Evolutionary conservation across 2,113 vertebrate species (phyloP).

Genomic region (Notarius quadriscutis): DNA sequence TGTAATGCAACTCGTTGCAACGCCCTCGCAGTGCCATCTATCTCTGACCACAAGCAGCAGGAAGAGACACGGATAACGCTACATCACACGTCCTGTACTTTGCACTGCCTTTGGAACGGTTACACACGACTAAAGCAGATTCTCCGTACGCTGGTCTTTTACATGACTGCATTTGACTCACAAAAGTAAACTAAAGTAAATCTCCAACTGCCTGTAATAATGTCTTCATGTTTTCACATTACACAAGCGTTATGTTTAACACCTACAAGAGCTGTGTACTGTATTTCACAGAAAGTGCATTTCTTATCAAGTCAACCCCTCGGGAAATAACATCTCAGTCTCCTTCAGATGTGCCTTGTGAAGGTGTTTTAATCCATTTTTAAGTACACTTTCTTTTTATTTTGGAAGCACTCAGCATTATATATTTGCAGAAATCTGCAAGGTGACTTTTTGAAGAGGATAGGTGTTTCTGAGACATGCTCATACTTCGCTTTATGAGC

Average conservation of each 20-base stretch:
- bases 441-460: neutral
- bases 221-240: neutral
- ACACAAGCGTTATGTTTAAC: neutral
- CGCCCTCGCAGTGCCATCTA: conserved; percentile 29
- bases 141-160: neutral
- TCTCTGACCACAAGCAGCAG: conserved; percentile 36
- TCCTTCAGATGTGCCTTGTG: neutral
- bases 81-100: conserved; percentile 4
- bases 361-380: neutral
- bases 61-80: conserved; percentile 21
- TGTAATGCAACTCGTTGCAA: conserved; percentile 36
- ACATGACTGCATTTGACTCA: neutral
- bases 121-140: conserved; percentile 15
- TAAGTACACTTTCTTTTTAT: neutral
- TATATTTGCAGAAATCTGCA: neutral
- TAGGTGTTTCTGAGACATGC: conserved; percentile 14
- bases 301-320: neutral
- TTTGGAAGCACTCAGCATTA: no score
- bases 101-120: conserved; percentile 1
- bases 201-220: neutral
- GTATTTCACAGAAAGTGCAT: neutral
- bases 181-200: neutral
- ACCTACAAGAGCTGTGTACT: neutral
- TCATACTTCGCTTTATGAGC: conserved; percentile 7
- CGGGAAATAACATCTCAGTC: neutral